Base-by-base conservation (phyloP, 2,888 invertebrate genomes). In the Melikaiella ostensackeni region DNA sequence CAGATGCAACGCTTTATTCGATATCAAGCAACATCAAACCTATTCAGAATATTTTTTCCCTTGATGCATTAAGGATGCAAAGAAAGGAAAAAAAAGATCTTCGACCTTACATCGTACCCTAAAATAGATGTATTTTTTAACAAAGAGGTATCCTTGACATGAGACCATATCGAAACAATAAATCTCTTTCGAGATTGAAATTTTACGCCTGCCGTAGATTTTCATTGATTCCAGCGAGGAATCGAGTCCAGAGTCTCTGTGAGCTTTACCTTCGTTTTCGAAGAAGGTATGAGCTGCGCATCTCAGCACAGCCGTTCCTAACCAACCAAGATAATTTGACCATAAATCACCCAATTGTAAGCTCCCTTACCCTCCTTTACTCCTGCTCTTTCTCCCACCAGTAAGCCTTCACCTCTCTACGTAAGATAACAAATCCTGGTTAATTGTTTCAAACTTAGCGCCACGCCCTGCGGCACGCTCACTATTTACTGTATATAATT, bases 361-460 rank as follows among this genome's bases (percentile, higher is more conserved):
- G 76, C 80, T 82, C n/a, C 50, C n/a, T 62, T 46, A 27, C 76
- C 27, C 46, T 63, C 30, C 74, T 63, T 75, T 70, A 55, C 73
- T 76, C 77, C 55, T 74, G 75, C 70, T 77, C 46, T 61, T 75
- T 24, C 61, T 27, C 16, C 21, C 35, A 75, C 42, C 33, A 63
- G 16, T 21, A 13, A 30, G 33, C 74, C 78, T 75, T 66, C 82
- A 76, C 77, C 80, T 81, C 76, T 79, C 76, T 78, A 79, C 78
- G 74, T 82, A 82, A 87, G 86, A 86, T 88, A 88, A 86, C 87
- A 85, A 85, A 84, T 81, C 83, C 84, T 76, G 84, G 85, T 86
- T 88, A 88, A 88, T 88, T 86, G 86, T 88, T 88, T 88, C 85
- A 84, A 88, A 88, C 83, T 88, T 87, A 76, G 80, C 81, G 81